Percentiles rank a stretch among this genome's conserved stretches.
phyloP scores from a whole-genome alignment of 2,888 invertebrate genomes.

The Microctonus brassicae region DNA sequence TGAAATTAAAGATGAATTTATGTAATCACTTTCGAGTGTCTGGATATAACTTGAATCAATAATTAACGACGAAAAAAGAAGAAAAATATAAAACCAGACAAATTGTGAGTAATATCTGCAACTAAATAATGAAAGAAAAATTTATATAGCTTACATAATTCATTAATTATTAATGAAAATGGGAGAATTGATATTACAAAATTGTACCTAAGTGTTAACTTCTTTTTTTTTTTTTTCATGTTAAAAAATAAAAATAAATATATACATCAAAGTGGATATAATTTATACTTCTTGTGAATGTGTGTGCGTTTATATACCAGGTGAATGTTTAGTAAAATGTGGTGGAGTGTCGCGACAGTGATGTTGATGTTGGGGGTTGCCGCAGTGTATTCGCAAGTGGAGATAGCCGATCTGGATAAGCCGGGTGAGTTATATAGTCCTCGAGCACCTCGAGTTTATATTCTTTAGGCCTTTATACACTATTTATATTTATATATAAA shows the following conservation, averaged over 20 bases:
- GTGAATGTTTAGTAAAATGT: slow-evolving; percentile 58
- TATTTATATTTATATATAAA: slow-evolving; percentile 9
- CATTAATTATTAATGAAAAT: not conserved
- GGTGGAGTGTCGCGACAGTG: slow-evolving; percentile 59
- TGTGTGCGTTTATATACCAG: slow-evolving; percentile 43
- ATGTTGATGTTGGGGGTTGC: slow-evolving; percentile 57
- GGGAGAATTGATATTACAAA: not conserved
- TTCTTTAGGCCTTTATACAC: not conserved
- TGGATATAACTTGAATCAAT: not conserved
- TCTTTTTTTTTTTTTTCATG: not conserved
- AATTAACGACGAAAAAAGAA: not conserved
- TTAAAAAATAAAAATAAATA: not conserved
- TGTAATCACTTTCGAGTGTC: not conserved
- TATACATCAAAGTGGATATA: not conserved
- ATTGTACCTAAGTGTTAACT: not conserved
- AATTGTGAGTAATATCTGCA: not conserved
- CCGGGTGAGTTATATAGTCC: slow-evolving; percentile 60
- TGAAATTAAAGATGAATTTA: not conserved
- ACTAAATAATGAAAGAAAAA: not conserved
- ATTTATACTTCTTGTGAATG: slow-evolving; percentile 25
- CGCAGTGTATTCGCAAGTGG: slow-evolving; percentile 56
- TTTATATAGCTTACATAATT: not conserved
- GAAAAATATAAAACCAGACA: too few species aligned
- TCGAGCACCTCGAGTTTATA: not conserved
- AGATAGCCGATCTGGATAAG: slow-evolving; percentile 65